phyloP scores from a whole-genome alignment of 2,797 vertebrate genomes.

The Coracias cyanogaster region DNA sequence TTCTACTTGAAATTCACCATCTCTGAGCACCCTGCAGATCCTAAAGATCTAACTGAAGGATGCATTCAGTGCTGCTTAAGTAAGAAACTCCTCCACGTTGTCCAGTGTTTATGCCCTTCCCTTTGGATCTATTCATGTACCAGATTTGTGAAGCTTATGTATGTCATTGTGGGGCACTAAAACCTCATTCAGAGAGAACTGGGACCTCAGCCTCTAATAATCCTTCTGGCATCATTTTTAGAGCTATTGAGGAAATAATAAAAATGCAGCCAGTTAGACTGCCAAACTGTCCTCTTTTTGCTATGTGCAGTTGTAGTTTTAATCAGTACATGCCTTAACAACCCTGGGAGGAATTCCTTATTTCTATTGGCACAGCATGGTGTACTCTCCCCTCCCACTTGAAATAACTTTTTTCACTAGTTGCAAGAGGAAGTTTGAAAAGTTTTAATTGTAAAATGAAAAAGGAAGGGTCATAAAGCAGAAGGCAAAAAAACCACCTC shows the following conservation, averaged over 20 bases:
- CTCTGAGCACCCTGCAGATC: neutral
- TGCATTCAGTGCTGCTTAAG: neutral
- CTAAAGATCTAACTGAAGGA: neutral
- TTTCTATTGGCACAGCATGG: slow-evolving; percentile 34
- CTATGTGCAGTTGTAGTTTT: neutral
- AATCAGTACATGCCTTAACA: neutral
- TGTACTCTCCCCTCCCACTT: neutral
- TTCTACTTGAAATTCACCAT: neutral
- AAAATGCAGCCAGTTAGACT: neutral
- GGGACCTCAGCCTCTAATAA: neutral
- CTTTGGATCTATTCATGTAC: neutral
- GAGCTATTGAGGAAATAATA: neutral
- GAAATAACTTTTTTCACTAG: neutral
- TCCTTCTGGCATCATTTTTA: neutral
- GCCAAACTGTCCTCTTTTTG: neutral
- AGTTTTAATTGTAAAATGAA: neutral
- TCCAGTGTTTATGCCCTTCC: neutral
- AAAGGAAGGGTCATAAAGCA: neutral
- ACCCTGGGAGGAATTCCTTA: slow-evolving; percentile 37
- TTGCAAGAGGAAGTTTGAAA: neutral
- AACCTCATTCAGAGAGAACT: neutral
- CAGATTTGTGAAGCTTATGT: rapidly evolving
- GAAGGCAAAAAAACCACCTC: neutral
- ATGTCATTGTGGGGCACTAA: neutral
- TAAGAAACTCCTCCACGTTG: neutral